These are phyloP conservation scores for Phylloscopus whistleri DNA, from an alignment of 2,113 vertebrate species.

Conservation along the genomic window DNA sequence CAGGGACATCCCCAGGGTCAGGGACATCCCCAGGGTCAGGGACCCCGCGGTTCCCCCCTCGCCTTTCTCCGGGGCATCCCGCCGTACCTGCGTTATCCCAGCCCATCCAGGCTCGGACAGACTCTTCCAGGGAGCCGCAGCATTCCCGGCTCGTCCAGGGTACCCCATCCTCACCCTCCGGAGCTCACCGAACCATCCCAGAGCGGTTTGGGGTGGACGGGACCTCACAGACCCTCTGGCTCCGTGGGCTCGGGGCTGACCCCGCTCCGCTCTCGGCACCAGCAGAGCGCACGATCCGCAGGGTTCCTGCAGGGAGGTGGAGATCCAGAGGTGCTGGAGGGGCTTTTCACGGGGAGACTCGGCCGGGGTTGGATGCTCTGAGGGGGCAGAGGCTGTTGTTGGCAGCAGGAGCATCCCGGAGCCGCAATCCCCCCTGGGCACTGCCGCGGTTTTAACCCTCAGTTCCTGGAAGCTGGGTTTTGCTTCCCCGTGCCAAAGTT, in stretches of 20 bases:
- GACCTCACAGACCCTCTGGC: too few species aligned
- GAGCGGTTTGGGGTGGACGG: background rate
- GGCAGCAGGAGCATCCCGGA: background rate
- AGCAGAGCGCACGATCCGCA: fast-evolving
- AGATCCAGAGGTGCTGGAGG: background rate
- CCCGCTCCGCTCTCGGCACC: fast-evolving
- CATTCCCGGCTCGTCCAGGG: background rate
- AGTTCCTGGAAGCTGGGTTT: background rate
- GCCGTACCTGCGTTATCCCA: background rate
- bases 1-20: background rate
- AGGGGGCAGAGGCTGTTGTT: background rate
- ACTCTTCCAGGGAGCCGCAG: background rate
- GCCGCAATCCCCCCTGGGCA: background rate
- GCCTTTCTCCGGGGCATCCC: fast-evolving
- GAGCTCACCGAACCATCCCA: fast-evolving
- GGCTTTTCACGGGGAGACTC: background rate
- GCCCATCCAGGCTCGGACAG: background rate
- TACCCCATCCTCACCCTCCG: background rate
- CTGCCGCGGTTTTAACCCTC: fast-evolving
- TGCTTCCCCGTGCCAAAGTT: constrained; percentile 12
- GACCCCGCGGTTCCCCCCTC: fast-evolving
- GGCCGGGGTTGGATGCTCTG: fast-evolving
- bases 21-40: background rate
- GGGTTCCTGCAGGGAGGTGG: background rate
- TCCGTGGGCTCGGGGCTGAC: fast-evolving